Evolutionary conservation across 2,113 vertebrate genomes (phyloP).

Genomic region (Mus musculus): GRCm39 chr8:48136001-48136500

Average conservation of each 20-base stretch:
- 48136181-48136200: not conserved
- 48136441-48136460: not conserved
- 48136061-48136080: conserved; percentile 18
- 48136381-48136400: conserved; percentile 12
- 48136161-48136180: not conserved
- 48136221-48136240: not conserved
- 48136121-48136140: not conserved
- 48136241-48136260: not conserved
- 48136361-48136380: not conserved
- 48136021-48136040: not conserved
- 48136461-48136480: not conserved
- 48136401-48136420: not conserved
- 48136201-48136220: not conserved
- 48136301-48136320: too few species aligned
- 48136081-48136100: conserved; percentile 24
- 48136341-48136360: not conserved
- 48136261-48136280: not conserved
- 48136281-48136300: not conserved
- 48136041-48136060: conserved; percentile 19
- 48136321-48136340: not conserved
- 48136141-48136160: not conserved
- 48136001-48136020: conserved; percentile 8
- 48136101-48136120: not conserved
- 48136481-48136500: too few species aligned
- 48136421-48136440: not conserved